A percentile compares a stretch with the other conserved stretches of the same genome.
Conservation (phyloP, 2,797 vertebrate species). For the Yasuhikotakia modesta region DNA sequence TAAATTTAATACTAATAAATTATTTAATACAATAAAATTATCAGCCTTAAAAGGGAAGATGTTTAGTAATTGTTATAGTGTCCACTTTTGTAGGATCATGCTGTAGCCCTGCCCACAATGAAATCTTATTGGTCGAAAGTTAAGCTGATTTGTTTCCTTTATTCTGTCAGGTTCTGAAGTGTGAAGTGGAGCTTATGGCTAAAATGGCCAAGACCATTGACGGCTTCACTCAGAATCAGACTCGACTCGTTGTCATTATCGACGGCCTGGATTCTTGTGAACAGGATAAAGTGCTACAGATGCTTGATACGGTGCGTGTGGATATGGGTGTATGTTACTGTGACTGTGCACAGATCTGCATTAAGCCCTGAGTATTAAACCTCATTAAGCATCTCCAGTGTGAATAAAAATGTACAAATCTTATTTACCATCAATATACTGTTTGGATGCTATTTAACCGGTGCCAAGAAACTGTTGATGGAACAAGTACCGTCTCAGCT, state of each 20-base stretch:
- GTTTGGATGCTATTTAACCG: slow-evolving; percentile 36
- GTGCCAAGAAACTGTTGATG: slow-evolving; percentile 12
- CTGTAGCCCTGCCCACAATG: neutral
- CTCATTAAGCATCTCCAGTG: slow-evolving; percentile 5
- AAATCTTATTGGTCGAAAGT: neutral
- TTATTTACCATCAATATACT: slow-evolving; percentile 6
- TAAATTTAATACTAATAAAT: neutral
- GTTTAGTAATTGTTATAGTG: neutral
- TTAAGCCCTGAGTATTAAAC: neutral
- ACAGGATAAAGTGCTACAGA: slow-evolving; percentile 97
- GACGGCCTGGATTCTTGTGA: slow-evolving; percentile 97
- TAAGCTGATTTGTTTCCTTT: neutral
- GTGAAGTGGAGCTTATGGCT: slow-evolving; percentile 97
- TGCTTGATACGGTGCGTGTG: slow-evolving; percentile 92
- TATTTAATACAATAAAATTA: no score
- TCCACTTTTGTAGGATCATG: neutral
- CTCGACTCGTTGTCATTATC: slow-evolving; percentile 94
- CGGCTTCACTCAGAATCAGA: slow-evolving; percentile 98
- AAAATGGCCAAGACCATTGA: slow-evolving; percentile 98
- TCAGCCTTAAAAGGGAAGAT: neutral
- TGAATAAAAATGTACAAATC: slow-evolving; percentile 6
- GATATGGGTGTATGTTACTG: slow-evolving; percentile 21
- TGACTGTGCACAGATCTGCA: neutral
- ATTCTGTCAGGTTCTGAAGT: slow-evolving; percentile 88
- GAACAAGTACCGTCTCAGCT: slow-evolving; percentile 27